Evolutionary conservation across 2,888 invertebrate species (phyloP).

Genomic region (Eristalinus sepulchralis): DNA sequence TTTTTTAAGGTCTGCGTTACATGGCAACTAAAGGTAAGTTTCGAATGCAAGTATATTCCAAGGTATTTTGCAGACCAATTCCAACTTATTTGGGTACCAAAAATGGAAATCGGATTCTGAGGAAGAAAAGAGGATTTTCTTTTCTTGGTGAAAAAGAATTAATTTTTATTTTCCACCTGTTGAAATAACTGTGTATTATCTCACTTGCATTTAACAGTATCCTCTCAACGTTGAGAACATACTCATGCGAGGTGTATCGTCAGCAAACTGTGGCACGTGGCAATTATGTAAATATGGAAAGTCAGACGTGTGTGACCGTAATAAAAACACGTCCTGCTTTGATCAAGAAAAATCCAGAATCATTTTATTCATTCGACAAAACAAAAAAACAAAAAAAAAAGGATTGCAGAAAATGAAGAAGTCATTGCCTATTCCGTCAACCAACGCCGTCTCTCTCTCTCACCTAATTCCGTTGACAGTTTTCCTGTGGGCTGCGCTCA

Average conservation of each 20-base stretch:
- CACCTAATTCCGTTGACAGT: too few relatives aligned
- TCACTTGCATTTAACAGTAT: not conserved
- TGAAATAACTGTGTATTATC: not conserved
- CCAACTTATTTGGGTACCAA: not conserved
- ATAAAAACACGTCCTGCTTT: too few relatives aligned
- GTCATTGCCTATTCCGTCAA: too few relatives aligned
- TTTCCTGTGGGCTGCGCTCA: too few relatives aligned
- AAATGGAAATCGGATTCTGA: not conserved
- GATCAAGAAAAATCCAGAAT: too few relatives aligned
- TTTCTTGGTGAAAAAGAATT: slow-evolving; percentile 6
- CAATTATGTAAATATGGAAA: slow-evolving; percentile 8
- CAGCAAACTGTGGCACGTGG: slow-evolving; percentile 2
- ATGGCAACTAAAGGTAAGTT: slow-evolving; percentile 1
- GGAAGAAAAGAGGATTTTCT: not conserved
- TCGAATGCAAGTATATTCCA: not conserved
- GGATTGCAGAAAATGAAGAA: too few relatives aligned
- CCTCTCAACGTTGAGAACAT: slow-evolving; percentile 5
- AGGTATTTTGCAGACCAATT: not conserved
- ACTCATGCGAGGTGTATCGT: slow-evolving; percentile 5
- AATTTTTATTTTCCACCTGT: slow-evolving; percentile 20
- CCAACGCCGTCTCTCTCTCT: too few relatives aligned
- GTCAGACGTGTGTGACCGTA: not conserved
- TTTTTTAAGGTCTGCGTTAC: not conserved
- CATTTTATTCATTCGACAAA: too few relatives aligned
- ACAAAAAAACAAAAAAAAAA: too few relatives aligned